Conservation (phyloP, 1,140 invertebrate species). For the Scaptomyza montana region DNA sequence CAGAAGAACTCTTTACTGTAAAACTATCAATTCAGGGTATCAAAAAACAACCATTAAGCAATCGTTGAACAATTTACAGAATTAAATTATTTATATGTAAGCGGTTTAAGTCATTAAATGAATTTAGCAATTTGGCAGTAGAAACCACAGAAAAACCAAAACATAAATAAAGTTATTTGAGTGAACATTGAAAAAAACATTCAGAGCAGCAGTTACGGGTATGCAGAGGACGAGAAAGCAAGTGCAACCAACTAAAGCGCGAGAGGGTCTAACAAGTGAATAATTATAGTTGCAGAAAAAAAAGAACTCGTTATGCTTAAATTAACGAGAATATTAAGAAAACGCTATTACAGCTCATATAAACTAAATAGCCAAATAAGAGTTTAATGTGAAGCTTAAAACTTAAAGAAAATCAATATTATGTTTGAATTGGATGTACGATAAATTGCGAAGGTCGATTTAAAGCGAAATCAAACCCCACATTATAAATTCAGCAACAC, state of each 20-base stretch:
- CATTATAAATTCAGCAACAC: constrained; percentile 24
- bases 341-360: constrained; percentile 25
- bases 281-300: background rate
- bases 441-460: constrained; percentile 16
- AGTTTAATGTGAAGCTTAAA: constrained; percentile 14
- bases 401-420: constrained; percentile 25
- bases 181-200: constrained; percentile 62
- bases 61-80: constrained; percentile 37
- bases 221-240: too few species aligned
- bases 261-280: background rate
- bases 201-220: constrained; percentile 39
- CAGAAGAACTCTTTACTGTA: too few species aligned
- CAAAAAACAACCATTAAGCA: too few species aligned
- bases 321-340: constrained; percentile 5
- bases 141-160: constrained; percentile 18
- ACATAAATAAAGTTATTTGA: too few species aligned
- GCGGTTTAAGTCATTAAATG: constrained; percentile 71
- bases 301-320: constrained; percentile 5
- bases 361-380: constrained; percentile 23
- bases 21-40: too few species aligned
- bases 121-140: constrained; percentile 39
- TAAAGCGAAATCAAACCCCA: constrained; percentile 31
- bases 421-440: background rate
- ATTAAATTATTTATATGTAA: constrained; percentile 71
- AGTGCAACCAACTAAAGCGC: too few species aligned